phyloP scores from a whole-genome alignment of 1,140 invertebrate genomes.

The Leptonema lineaticorne region DNA sequence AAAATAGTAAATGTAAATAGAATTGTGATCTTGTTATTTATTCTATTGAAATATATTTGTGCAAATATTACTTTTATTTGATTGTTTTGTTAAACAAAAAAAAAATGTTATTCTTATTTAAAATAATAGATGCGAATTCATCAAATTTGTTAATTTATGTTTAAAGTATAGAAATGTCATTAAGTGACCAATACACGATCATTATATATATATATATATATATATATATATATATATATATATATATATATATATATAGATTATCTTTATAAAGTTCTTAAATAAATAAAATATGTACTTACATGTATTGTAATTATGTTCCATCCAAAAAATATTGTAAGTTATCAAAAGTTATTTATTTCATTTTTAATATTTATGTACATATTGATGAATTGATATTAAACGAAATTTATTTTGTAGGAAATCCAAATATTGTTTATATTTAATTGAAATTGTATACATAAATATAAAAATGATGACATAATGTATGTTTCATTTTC shows the following conservation, averaged over 20 bases:
- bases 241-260: too few species aligned
- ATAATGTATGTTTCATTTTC: background rate
- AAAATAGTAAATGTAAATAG: constrained; percentile 16
- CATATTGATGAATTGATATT: background rate
- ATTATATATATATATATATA: too few species aligned
- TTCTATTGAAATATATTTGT: too few species aligned
- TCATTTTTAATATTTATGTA: background rate
- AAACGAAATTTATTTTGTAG: constrained; percentile 1
- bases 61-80: too few species aligned
- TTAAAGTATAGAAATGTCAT: too few species aligned
- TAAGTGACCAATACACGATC: too few species aligned
- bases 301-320: constrained; percentile 17
- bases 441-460: constrained; percentile 26
- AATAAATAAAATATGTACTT: background rate
- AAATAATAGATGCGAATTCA: too few species aligned
- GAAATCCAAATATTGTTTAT: constrained; percentile 18
- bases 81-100: too few species aligned
- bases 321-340: constrained; percentile 9
- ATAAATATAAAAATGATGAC: constrained; percentile 21
- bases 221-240: too few species aligned
- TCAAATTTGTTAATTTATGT: too few species aligned
- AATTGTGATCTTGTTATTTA: background rate
- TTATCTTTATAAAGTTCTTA: too few species aligned
- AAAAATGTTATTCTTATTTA: too few species aligned
- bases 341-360: background rate